A percentile compares a stretch with the other conserved stretches of the same genome.
phyloP scores from a whole-genome alignment of 1,140 invertebrate species.

The Bombus cullumanus region DNA sequence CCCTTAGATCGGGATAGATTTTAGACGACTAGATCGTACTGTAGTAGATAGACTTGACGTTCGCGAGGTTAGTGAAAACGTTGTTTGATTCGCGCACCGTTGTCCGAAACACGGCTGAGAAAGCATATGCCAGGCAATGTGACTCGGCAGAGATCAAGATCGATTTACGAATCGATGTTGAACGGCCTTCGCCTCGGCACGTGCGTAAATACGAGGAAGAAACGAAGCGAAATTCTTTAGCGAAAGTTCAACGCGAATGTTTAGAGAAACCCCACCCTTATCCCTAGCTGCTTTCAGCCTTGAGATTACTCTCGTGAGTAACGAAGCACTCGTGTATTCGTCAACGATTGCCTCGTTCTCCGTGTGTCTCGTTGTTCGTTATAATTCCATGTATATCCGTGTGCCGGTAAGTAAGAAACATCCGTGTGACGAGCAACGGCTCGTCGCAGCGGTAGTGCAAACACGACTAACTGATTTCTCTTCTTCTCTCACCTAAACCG shows the following conservation, averaged over 20 bases:
- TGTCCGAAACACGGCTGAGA: background rate
- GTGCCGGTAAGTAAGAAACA: constrained; percentile 61
- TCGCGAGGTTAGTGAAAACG: background rate
- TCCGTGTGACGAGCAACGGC: constrained; percentile 5
- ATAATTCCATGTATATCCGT: constrained; percentile 55
- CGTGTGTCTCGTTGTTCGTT: constrained; percentile 50
- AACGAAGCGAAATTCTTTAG: constrained; percentile 40
- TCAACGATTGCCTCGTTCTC: constrained; percentile 61
- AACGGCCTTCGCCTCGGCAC: constrained; percentile 8
- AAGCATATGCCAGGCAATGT: constrained; percentile 14
- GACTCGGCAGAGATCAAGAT: constrained; percentile 35
- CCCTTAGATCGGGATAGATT: constrained; percentile 24
- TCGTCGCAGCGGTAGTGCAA: constrained; percentile 27
- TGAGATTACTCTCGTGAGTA: constrained; percentile 55
- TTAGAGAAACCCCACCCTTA: constrained; percentile 65
- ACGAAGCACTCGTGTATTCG: constrained; percentile 52
- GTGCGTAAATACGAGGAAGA: constrained; percentile 25
- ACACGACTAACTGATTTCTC: background rate
- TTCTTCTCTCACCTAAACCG: constrained; percentile 21
- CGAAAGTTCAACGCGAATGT: constrained; percentile 27
- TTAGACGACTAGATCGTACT: constrained; percentile 23
- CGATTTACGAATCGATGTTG: constrained; percentile 52
- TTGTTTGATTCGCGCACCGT: background rate
- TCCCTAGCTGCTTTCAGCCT: constrained; percentile 79
- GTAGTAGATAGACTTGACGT: background rate